phyloP scores from a whole-genome alignment of 2,888 invertebrate genomes.

The Selenia dentaria region DNA sequence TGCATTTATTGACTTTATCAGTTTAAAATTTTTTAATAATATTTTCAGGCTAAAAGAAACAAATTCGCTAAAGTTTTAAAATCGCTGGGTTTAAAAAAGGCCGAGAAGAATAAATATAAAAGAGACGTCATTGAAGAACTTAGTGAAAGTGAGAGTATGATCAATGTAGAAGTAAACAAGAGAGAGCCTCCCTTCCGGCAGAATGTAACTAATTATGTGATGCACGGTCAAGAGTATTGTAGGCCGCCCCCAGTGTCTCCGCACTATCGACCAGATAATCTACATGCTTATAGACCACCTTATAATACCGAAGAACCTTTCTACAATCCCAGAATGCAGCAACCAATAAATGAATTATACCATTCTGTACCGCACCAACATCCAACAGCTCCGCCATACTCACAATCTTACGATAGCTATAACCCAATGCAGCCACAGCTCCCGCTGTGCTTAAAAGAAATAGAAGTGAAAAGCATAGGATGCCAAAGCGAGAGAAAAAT shows the following conservation, averaged over 20 bases:
- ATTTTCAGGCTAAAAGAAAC: slow-evolving; percentile 54
- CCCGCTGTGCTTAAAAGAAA: slow-evolving; percentile 69
- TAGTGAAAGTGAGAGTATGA: slow-evolving; percentile 57
- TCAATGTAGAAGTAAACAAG: slow-evolving; percentile 45
- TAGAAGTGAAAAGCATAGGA: slow-evolving; percentile 72
- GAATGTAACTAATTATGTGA: slow-evolving; percentile 59
- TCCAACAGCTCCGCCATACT: slow-evolving; percentile 38
- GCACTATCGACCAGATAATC: slow-evolving; percentile 22
- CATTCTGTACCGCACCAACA: slow-evolving; percentile 31
- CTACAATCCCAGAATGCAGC: slow-evolving; percentile 17
- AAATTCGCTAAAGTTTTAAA: slow-evolving; percentile 56
- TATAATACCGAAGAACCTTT: slow-evolving; percentile 26
- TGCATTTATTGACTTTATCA: no score
- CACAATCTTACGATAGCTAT: slow-evolving; percentile 41
- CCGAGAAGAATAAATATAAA: slow-evolving; percentile 57
- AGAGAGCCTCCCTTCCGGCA: slow-evolving; percentile 53
- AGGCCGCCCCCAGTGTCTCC: slow-evolving; percentile 47
- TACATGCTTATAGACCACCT: slow-evolving; percentile 19
- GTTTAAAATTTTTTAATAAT: no score
- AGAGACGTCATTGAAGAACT: slow-evolving; percentile 59
- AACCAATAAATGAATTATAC: neutral
- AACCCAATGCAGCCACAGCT: slow-evolving; percentile 49
- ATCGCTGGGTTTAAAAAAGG: slow-evolving; percentile 55
- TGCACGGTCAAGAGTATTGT: slow-evolving; percentile 61
- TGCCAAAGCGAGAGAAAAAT: slow-evolving; percentile 71